These are phyloP conservation scores for Temnothorax nylanderi DNA, from an alignment of 1,140 invertebrate species.

Conservation along the genomic window DNA sequence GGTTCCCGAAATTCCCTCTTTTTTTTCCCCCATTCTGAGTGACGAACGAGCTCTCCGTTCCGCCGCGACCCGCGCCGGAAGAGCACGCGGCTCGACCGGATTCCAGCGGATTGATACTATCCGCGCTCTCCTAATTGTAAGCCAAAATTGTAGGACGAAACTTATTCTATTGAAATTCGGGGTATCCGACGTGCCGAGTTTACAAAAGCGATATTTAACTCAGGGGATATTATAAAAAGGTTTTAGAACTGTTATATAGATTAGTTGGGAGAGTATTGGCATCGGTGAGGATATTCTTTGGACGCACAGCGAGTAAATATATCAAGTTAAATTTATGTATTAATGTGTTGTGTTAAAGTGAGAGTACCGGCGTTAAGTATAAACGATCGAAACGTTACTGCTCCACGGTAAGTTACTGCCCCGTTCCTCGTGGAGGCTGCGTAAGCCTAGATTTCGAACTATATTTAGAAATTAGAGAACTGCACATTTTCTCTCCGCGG, in stretches of 20 bases:
- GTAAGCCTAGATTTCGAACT: slow-evolving; percentile 24
- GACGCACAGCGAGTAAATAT: background rate
- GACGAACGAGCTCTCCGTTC: background rate
- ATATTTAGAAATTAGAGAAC: slow-evolving; percentile 29
- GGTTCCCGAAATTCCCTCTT: slow-evolving; percentile 26
- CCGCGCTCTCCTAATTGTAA: background rate
- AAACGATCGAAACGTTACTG: background rate
- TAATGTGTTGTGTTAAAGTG: background rate
- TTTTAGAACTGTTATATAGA: background rate
- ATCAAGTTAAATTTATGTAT: background rate
- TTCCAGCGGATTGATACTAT: slow-evolving; percentile 1
- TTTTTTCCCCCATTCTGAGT: background rate
- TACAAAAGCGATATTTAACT: background rate
- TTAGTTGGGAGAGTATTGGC: background rate
- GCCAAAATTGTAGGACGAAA: background rate
- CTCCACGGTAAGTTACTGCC: background rate
- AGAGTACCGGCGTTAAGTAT: slow-evolving; percentile 2
- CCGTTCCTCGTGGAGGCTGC: background rate
- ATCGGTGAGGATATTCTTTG: background rate
- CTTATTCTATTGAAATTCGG: background rate
- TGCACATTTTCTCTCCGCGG: slow-evolving; percentile 5
- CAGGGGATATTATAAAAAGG: background rate
- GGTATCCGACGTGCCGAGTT: background rate
- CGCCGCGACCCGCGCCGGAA: background rate
- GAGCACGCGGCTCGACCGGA: background rate